Conservation (phyloP, 2,113 vertebrate genomes). For the Cyanistes caeruleus region DNA sequence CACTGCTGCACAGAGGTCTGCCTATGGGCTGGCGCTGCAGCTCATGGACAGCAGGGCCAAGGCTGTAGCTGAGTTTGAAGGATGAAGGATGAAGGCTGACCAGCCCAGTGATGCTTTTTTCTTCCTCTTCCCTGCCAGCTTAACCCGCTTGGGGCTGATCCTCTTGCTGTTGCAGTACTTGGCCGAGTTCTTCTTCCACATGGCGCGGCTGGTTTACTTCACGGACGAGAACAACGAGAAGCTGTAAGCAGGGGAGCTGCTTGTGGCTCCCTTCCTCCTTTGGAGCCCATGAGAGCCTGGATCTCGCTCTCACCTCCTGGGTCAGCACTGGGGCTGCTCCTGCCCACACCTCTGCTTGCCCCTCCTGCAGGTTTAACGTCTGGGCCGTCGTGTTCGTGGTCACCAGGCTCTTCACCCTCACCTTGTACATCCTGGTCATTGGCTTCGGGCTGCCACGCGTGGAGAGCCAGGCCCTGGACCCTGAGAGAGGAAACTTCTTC, state of each 20-base stretch:
- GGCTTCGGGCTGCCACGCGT: slow-evolving; percentile 91
- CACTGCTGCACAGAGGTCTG: not conserved
- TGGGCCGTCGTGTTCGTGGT: slow-evolving; percentile 92
- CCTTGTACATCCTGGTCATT: slow-evolving; percentile 89
- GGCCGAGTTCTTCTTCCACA: slow-evolving; percentile 90
- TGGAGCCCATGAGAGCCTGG: not conserved
- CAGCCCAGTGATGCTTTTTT: not conserved
- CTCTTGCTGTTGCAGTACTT: slow-evolving; percentile 91
- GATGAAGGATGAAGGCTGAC: too few species aligned
- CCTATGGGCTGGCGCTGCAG: not conserved
- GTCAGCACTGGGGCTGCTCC: not conserved
- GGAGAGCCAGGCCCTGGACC: slow-evolving; percentile 87
- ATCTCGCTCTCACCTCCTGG: not conserved
- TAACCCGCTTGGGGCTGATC: slow-evolving; percentile 90
- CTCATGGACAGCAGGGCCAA: not conserved
- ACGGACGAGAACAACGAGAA: slow-evolving; percentile 93
- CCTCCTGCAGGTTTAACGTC: slow-evolving; percentile 84
- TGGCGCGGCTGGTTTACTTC: slow-evolving; percentile 90
- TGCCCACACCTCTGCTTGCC: not conserved
- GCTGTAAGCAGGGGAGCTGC: slow-evolving; percentile 79
- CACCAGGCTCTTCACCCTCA: slow-evolving; percentile 90
- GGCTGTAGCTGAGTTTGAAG: not conserved
- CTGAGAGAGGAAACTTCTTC: slow-evolving; percentile 85
- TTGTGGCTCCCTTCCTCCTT: not conserved
- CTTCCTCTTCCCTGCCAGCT: slow-evolving; percentile 66